These are phyloP conservation scores for Carapus acus DNA, from an alignment of 2,797 vertebrate genomes.

Conservation along the genomic window DNA sequence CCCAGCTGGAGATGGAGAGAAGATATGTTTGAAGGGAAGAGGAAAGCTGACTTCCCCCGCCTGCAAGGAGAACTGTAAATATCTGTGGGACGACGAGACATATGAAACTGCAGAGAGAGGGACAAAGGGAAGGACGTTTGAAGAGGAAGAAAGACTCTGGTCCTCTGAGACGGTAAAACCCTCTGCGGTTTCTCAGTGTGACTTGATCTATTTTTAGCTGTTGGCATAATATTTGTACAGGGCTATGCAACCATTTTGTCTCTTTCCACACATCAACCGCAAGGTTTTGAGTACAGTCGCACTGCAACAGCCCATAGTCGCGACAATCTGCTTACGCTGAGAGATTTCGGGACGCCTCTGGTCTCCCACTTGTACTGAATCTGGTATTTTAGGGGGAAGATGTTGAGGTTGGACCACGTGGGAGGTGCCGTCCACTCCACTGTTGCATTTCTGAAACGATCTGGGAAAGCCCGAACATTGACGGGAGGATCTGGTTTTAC, in stretches of 20 bases:
- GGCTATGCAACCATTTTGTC: too few species aligned
- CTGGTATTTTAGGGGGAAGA: conserved; percentile 71
- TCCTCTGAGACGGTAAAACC: neutral
- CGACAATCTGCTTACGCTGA: conserved; percentile 53
- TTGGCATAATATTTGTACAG: neutral
- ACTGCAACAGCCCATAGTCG: too few species aligned
- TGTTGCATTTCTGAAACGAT: conserved; percentile 31
- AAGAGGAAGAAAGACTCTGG: conserved; percentile 8
- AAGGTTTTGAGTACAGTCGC: too few species aligned
- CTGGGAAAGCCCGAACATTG: conserved; percentile 49
- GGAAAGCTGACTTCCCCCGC: neutral
- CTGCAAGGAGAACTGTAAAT: neutral
- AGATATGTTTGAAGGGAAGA: neutral
- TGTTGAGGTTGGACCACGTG: conserved; percentile 61
- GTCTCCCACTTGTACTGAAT: conserved; percentile 60
- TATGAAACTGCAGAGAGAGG: too few species aligned
- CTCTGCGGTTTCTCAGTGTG: neutral
- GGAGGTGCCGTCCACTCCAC: conserved; percentile 69
- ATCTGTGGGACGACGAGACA: too few species aligned
- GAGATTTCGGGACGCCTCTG: conserved; percentile 14
- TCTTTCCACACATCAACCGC: too few species aligned
- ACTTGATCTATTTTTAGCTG: conserved; percentile 3
- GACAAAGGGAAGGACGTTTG: neutral
- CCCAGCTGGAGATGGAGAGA: conserved; percentile 57
- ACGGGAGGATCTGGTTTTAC: conserved; percentile 75